Evolutionary conservation across 2,888 invertebrate genomes (phyloP).

Genomic region (Chromoteleia sp.): DNA sequence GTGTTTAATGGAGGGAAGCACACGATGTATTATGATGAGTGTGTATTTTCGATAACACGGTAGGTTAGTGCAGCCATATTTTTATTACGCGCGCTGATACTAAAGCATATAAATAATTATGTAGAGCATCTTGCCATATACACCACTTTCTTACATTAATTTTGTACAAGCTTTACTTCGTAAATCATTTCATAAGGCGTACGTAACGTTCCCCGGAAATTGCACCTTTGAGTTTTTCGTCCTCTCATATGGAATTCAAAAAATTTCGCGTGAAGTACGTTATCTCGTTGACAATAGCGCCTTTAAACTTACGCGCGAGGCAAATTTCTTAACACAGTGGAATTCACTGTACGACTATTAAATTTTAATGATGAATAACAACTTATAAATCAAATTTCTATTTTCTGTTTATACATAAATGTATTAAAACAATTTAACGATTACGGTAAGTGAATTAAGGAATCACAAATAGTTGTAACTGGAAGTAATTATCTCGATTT

Average conservation of each 20-base stretch:
- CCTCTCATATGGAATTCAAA: conserved; percentile 22
- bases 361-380: too few relatives aligned
- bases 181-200: conserved; percentile 39
- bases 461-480: too few relatives aligned
- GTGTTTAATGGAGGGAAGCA: conserved; percentile 29
- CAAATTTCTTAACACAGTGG: conserved; percentile 8
- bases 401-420: too few relatives aligned
- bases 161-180: conserved; percentile 27
- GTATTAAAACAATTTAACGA: too few relatives aligned
- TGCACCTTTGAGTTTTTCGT: conserved; percentile 42
- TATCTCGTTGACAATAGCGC: conserved; percentile 19
- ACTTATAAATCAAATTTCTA: too few relatives aligned
- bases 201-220: conserved; percentile 30
- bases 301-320: conserved; percentile 30
- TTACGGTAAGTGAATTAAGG: too few relatives aligned
- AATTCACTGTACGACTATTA: background rate
- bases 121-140: conserved; percentile 34
- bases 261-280: conserved; percentile 27
- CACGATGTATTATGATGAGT: conserved; percentile 40
- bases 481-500: too few relatives aligned
- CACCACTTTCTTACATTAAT: conserved; percentile 54
- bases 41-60: conserved; percentile 53
- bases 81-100: conserved; percentile 53
- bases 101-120: conserved; percentile 62
- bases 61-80: conserved; percentile 52